A percentile compares a stretch with the other conserved stretches of the same genome.
Evolutionary conservation across 2,113 vertebrate species (phyloP).

Genomic region (Stigmatopora nigra): DNA sequence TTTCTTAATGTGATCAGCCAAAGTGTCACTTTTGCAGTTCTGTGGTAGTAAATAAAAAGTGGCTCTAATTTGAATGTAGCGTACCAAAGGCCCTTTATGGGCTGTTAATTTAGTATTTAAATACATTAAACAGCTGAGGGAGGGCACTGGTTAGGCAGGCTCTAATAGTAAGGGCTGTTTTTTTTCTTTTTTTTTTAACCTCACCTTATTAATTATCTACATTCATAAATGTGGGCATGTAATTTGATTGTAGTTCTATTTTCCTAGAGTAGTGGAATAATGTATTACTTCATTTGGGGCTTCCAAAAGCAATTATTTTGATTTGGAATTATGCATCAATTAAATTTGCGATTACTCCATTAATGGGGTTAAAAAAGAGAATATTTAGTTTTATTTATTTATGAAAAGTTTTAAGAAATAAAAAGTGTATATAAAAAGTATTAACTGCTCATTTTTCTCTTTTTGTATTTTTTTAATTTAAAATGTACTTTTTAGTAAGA

Average conservation of each 20-base stretch:
- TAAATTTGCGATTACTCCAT: too few species aligned
- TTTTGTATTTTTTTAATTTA: too few species aligned
- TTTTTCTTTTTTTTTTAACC: slow-evolving; percentile 33
- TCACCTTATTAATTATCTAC: slow-evolving; percentile 27
- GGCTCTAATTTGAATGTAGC: slow-evolving; percentile 69
- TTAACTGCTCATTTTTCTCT: too few species aligned
- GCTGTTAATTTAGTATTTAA: slow-evolving; percentile 73
- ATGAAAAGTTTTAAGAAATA: too few species aligned
- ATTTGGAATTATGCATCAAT: too few species aligned
- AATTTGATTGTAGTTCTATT: not conserved
- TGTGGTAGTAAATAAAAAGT: slow-evolving; percentile 68
- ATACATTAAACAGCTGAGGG: slow-evolving; percentile 73
- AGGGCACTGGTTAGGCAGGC: slow-evolving; percentile 61
- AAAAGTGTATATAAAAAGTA: too few species aligned
- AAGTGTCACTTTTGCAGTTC: slow-evolving; percentile 72
- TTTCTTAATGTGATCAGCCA: slow-evolving; percentile 70
- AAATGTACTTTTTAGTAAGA: too few species aligned
- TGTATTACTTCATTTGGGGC: not conserved
- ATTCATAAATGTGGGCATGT: not conserved
- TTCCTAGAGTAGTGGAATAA: not conserved
- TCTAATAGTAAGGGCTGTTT: slow-evolving; percentile 52
- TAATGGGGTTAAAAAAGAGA: too few species aligned
- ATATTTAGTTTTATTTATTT: too few species aligned
- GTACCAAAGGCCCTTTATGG: slow-evolving; percentile 70
- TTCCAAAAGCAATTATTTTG: too few species aligned